phyloP scores from a whole-genome alignment of 1,140 invertebrate species.

The Liolophura sinensis region DNA sequence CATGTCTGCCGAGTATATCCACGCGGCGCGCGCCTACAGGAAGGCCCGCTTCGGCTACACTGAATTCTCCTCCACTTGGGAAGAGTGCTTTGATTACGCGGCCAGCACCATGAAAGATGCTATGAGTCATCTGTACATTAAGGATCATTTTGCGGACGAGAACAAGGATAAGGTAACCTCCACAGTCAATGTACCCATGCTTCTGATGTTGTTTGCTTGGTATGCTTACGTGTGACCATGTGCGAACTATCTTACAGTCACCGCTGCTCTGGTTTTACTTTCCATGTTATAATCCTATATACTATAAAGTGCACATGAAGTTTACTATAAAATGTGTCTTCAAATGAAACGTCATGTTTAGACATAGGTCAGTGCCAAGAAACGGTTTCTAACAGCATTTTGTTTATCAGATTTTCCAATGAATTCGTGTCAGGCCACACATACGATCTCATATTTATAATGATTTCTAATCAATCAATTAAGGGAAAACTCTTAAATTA shows the following conservation, averaged over 20 bases:
- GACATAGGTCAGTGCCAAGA: constrained; percentile 18
- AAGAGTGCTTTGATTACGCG: constrained; percentile 64
- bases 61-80: constrained; percentile 62
- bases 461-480: too few species aligned
- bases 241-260: not conserved
- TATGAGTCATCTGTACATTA: constrained; percentile 62
- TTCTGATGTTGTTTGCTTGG: not conserved
- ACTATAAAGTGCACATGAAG: constrained; percentile 13
- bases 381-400: too few species aligned
- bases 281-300: not conserved
- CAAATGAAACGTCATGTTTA: constrained; percentile 5
- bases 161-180: constrained; percentile 46
- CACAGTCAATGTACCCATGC: not conserved
- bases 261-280: too few species aligned
- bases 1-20: constrained; percentile 63
- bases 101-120: constrained; percentile 64
- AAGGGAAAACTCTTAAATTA: too few species aligned
- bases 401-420: too few species aligned
- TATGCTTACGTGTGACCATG: not conserved
- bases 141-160: constrained; percentile 47
- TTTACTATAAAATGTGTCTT: constrained; percentile 14
- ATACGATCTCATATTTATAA: too few species aligned
- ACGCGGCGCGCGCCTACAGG: constrained; percentile 62
- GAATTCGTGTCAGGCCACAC: too few species aligned
- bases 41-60: constrained; percentile 61